phyloP scores from a whole-genome alignment of 2,797 vertebrate species.

The Chiroxiphia lanceolata region DNA sequence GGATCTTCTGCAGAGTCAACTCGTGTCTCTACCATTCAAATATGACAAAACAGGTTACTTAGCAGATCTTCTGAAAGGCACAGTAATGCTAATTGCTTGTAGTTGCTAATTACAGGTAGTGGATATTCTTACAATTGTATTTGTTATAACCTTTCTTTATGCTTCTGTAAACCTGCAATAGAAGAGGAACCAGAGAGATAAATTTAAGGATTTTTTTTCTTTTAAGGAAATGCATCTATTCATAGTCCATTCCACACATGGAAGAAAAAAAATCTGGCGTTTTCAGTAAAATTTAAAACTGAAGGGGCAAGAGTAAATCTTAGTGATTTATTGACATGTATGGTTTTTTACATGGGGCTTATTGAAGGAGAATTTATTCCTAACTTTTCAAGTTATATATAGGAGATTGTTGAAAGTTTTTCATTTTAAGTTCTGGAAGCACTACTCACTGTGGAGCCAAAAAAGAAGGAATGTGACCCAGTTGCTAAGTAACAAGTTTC shows the following conservation, averaged over 20 bases:
- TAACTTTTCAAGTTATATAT: slow-evolving; percentile 1
- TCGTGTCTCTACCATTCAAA: neutral
- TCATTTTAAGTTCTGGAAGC: slow-evolving; percentile 41
- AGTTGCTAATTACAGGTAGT: neutral
- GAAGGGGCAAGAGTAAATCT: neutral
- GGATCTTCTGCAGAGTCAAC: neutral
- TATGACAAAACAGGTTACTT: neutral
- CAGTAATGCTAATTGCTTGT: neutral
- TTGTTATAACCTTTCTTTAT: neutral
- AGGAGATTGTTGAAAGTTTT: slow-evolving; percentile 11
- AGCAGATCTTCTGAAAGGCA: neutral
- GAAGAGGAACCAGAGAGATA: neutral
- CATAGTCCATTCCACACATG: neutral
- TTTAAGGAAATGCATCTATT: neutral
- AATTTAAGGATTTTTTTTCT: neutral
- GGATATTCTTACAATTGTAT: neutral
- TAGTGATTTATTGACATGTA: neutral
- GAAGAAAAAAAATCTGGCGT: neutral
- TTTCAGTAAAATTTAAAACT: neutral
- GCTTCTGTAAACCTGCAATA: neutral
- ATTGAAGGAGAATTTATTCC: slow-evolving; percentile 26
- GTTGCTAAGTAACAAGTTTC: slow-evolving; percentile 48
- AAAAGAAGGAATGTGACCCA: slow-evolving; percentile 59
- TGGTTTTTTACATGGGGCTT: neutral
- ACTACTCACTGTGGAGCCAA: neutral